These are phyloP conservation scores for Pogona vitticeps DNA, from an alignment of 2,113 vertebrate species.

Conservation along the genomic window DNA sequence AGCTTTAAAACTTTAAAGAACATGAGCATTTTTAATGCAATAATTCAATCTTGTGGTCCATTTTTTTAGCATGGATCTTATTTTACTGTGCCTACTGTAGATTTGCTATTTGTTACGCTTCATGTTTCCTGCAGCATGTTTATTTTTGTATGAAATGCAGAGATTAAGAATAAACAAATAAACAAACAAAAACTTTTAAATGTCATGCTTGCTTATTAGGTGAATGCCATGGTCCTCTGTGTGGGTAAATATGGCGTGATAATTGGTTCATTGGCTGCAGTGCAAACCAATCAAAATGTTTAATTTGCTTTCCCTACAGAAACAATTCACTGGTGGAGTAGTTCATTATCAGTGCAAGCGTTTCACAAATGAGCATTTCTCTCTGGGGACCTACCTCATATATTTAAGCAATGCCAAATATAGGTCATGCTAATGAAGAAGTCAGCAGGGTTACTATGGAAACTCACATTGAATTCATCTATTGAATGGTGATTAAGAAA, in stretches of 20 bases:
- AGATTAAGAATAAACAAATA: not conserved
- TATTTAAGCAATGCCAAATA: slow-evolving; percentile 14
- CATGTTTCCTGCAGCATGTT: not conserved
- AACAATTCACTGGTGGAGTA: slow-evolving; percentile 3
- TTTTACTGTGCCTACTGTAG: not conserved
- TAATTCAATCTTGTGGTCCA: not conserved
- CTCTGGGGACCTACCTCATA: not conserved
- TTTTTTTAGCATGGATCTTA: not conserved
- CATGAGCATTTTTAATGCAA: not conserved
- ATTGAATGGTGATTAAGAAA: slow-evolving; percentile 36
- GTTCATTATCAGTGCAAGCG: not conserved
- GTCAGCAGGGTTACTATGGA: slow-evolving; percentile 23
- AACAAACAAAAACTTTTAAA: not conserved
- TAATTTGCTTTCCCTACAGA: slow-evolving; percentile 12
- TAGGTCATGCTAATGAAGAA: slow-evolving; percentile 1
- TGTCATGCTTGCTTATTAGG: not conserved
- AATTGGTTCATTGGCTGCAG: not conserved
- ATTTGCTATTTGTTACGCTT: not conserved
- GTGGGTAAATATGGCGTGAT: not conserved
- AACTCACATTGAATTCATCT: slow-evolving; percentile 25
- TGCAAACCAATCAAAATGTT: slow-evolving; percentile 26
- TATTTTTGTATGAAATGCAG: not conserved
- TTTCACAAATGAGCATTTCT: not conserved
- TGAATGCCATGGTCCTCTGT: not conserved
- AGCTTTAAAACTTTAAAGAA: not conserved